These are phyloP conservation scores for Fragum whitleyi DNA, from an alignment of 2,888 invertebrate genomes.

Conservation along the genomic window DNA sequence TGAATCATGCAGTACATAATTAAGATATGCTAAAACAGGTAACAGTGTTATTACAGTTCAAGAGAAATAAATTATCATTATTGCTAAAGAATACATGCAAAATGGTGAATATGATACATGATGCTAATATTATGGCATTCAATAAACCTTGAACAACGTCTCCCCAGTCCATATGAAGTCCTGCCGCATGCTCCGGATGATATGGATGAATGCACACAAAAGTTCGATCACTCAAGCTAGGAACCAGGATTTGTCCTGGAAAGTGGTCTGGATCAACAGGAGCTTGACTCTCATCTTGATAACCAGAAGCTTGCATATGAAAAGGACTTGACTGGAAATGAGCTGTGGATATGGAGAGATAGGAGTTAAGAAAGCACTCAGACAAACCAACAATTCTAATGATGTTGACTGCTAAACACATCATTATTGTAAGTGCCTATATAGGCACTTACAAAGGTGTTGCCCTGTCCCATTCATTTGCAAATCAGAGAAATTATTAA, in stretches of 20 bases:
- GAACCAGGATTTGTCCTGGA: slow-evolving; percentile 36
- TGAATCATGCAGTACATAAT: no score
- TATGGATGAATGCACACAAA: slow-evolving; percentile 69
- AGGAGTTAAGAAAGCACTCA: neutral
- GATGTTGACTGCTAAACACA: no score
- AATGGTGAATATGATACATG: no score
- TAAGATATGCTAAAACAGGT: no score
- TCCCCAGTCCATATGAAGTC: slow-evolving; percentile 93
- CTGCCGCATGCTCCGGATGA: slow-evolving; percentile 90
- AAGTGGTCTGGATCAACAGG: slow-evolving; percentile 32
- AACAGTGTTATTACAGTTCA: no score
- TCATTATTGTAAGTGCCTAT: no score
- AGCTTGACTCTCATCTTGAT: slow-evolving; percentile 29
- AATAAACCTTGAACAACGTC: slow-evolving; percentile 95
- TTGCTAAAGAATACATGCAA: no score
- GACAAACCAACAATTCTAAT: no score
- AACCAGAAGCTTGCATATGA: slow-evolving; percentile 26
- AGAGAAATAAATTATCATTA: no score
- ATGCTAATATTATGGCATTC: neutral
- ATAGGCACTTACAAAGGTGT: no score
- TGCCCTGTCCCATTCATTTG: no score
- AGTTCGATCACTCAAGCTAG: slow-evolving; percentile 46
- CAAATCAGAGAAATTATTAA: no score
- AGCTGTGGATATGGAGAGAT: neutral
- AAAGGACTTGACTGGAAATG: slow-evolving; percentile 1